Base-by-base conservation (phyloP, 2,797 vertebrate genomes). In the Chromis chromis region DNA sequence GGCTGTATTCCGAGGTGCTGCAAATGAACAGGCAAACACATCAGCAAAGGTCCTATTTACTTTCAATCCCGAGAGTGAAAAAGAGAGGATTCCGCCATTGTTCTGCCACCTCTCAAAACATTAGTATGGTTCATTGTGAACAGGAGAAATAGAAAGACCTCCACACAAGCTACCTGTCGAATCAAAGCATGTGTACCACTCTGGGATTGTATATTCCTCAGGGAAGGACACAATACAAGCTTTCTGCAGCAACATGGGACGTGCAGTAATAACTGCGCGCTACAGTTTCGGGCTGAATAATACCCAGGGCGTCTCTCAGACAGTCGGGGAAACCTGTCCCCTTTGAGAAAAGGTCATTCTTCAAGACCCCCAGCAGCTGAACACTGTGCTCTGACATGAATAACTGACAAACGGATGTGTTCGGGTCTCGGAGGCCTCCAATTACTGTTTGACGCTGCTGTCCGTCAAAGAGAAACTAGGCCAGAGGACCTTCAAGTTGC, bases 291-390 rank as follows among this genome's bases (percentile, higher is more conserved):
- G 61, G 66, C 74, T 61, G 74, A 83, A 84, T 84, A 80, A 86
- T 76, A 81, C 65, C 77, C 69, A 31, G 65, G 70, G 74, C 46
- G n/a, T 70, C 73, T 74, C 64, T 65, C 36, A 64, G 86, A 60
- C 78, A 73, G 83, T 33, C 14, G 49, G 70, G 70, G 59, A 58
- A 70, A 79, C 72, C 74, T 78, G 84, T 83, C 83, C 82, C 71
- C 61, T 82, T 85, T 76, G 76, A 83, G 83, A 48, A 86, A 90
- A 91, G 92, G 90, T 92, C 90, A 85, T 36, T 52, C 48, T 82
- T n/a, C 59, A 79, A 83, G 83, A 81, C 79, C 70, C 78, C 83
- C 76, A 17, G 74, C 90, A 90, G 89, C 86, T 82, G 79, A 87
- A 88, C 86, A 73, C 69, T 19, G 31, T 1, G 74, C 76, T 81